Conservation (phyloP, 2,888 invertebrate species). For the Dorcus parallelipipedus region DNA sequence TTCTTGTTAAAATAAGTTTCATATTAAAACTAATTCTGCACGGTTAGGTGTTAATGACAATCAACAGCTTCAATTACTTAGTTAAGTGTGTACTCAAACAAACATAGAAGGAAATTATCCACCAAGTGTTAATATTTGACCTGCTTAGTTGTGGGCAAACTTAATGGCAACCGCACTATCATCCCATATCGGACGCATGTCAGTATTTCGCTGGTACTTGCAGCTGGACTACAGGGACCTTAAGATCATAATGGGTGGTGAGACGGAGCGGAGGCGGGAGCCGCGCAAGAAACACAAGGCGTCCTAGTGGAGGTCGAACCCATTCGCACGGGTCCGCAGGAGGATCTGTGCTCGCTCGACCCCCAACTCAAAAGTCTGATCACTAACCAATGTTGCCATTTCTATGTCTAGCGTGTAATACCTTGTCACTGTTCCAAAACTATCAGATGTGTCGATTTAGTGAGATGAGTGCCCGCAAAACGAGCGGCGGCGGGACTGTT, state of each 20-base stretch:
- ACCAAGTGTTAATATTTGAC: conserved; percentile 24
- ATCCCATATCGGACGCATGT: conserved; percentile 40
- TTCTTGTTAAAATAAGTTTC: no score
- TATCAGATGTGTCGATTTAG: conserved; percentile 14
- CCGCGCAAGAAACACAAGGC: conserved; percentile 68
- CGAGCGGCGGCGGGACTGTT: not conserved
- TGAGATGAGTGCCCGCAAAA: conserved; percentile 15
- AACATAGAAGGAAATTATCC: not conserved
- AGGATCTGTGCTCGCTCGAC: conserved; percentile 30
- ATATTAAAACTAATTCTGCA: no score
- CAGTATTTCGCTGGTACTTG: conserved; percentile 47
- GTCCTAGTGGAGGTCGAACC: conserved; percentile 53
- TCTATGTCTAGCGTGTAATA: conserved; percentile 1
- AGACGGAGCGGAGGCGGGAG: conserved; percentile 56
- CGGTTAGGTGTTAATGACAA: no score
- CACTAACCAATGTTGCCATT: conserved; percentile 14
- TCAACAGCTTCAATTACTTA: not conserved
- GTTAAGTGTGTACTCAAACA: no score
- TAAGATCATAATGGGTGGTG: conserved; percentile 60
- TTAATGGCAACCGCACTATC: conserved; percentile 42
- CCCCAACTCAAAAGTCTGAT: conserved; percentile 28
- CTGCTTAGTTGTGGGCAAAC: conserved; percentile 42
- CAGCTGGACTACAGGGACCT: conserved; percentile 69
- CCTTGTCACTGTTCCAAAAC: no score
- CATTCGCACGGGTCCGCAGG: conserved; percentile 32